Evolutionary conservation across 2,113 vertebrate species (phyloP), one percentile per base, ranked within the genome.

Genomic region (Psephotus haematonotus): DNA sequence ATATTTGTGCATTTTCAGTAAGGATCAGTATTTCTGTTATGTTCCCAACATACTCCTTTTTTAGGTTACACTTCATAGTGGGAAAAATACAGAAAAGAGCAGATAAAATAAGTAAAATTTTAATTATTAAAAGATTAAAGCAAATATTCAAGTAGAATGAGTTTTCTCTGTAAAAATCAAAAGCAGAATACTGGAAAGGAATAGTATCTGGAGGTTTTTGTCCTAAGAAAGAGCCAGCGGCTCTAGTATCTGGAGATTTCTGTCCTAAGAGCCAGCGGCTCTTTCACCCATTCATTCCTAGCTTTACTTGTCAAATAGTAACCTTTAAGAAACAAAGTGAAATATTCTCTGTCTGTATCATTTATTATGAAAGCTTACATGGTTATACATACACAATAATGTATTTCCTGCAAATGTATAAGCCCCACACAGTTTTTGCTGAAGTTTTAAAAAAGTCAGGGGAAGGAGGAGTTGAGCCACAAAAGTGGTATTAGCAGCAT

Each of bases 371-470:
- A 76, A 68, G 24, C 35, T 7, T 52, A 28, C 15, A 24, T 60
- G 68, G 53, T 63, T 63, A 29, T 17, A 70, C 35, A 39, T 27
- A 7, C 2, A 7, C 13, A 6, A 29, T 74, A 67, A 65, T 37
- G 6, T 37, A 43, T 62, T 29, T 83, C 41, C 49, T 93, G 47
- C 41, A 90, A 87, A 75, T 63, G 15, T 35, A 50, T 33, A 44
- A 47, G 57, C 11, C 13, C 7, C 2, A 22, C 41, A 29, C 3
- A 55, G 33, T 62, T 95, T 94, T 90, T 72, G 39, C 44, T 31
- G 46, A 80, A 90, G n/a, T 95, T 95, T 96, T 82, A 23, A 83
- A 75, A 31, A 78, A 95, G 77, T 80, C 79, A 35, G 9, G 25
- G 68, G 16, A 67, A 81, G n/a, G 46, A 86, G 37, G 76, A 81